These are phyloP conservation scores for Myiothlypis chrysogaster DNA, from an alignment of 2,797 vertebrate genomes.

Conservation along the genomic window DNA sequence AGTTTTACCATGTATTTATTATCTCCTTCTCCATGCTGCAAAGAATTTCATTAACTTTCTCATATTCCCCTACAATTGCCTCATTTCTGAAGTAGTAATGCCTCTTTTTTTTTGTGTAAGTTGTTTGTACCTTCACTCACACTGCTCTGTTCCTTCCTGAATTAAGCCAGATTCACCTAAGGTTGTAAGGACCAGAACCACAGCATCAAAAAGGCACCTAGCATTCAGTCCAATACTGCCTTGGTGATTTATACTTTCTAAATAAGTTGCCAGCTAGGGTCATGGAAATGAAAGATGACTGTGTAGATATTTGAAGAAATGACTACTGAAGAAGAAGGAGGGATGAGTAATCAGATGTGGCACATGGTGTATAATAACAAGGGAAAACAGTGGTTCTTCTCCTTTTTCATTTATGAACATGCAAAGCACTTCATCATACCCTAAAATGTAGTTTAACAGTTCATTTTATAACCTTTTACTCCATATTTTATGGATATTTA, in stretches of 20 bases:
- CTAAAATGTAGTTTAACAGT: not conserved
- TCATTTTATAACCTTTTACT: not conserved
- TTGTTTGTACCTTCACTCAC: accelerated
- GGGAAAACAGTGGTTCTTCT: not conserved
- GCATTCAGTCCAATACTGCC: not conserved
- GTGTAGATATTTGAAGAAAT: not conserved
- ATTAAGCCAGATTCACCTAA: not conserved
- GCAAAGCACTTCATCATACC: not conserved
- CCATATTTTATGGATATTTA: not conserved
- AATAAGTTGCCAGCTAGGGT: not conserved
- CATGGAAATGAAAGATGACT: not conserved
- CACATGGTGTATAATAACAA: not conserved
- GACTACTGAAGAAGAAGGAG: not conserved
- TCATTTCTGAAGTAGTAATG: not conserved
- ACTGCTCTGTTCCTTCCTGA: not conserved
- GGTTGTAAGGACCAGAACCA: not conserved
- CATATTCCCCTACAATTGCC: not conserved
- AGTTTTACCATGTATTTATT: not conserved
- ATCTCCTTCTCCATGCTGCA: not conserved
- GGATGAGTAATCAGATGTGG: not conserved
- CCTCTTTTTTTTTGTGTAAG: not conserved
- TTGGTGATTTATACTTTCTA: not conserved
- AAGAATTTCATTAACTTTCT: not conserved
- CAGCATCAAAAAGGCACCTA: not conserved
- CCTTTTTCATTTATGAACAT: not conserved